These are phyloP conservation scores for Operophtera brumata DNA, from an alignment of 2,888 invertebrate species.

Conservation along the genomic window DNA sequence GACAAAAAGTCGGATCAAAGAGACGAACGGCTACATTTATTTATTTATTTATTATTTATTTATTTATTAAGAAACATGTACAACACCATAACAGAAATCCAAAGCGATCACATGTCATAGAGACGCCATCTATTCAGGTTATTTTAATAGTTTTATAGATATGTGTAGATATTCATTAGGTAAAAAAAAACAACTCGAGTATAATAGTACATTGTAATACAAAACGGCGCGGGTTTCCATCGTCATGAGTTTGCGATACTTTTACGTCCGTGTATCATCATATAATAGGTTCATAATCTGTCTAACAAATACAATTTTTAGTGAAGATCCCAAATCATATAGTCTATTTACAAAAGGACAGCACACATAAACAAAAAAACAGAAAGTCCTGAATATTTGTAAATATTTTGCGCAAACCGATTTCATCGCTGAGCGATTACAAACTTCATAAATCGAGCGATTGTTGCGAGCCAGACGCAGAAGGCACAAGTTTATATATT, in stretches of 20 bases:
- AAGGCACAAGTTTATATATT: constrained; percentile 56
- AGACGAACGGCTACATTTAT: constrained; percentile 20
- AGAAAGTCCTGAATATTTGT: not conserved
- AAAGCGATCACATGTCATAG: no score
- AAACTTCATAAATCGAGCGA: constrained; percentile 41
- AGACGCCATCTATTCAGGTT: not conserved
- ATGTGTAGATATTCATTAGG: not conserved
- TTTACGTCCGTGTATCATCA: no score
- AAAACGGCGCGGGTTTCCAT: no score
- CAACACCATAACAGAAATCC: no score
- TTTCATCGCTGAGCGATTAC: constrained; percentile 14
- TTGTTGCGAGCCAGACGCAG: constrained; percentile 41
- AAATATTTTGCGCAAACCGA: not conserved
- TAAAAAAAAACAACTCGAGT: no score
- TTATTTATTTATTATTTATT: no score
- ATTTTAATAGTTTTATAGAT: not conserved
- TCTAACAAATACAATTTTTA: no score
- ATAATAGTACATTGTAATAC: no score
- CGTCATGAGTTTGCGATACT: no score
- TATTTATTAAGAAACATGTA: no score
- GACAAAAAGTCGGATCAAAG: constrained; percentile 34
- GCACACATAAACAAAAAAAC: not conserved
- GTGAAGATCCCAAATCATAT: not conserved
- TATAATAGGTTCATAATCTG: no score
- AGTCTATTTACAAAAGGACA: not conserved